phyloP scores from a whole-genome alignment of 2,888 invertebrate genomes.

The Megastigmus dorsalis region DNA sequence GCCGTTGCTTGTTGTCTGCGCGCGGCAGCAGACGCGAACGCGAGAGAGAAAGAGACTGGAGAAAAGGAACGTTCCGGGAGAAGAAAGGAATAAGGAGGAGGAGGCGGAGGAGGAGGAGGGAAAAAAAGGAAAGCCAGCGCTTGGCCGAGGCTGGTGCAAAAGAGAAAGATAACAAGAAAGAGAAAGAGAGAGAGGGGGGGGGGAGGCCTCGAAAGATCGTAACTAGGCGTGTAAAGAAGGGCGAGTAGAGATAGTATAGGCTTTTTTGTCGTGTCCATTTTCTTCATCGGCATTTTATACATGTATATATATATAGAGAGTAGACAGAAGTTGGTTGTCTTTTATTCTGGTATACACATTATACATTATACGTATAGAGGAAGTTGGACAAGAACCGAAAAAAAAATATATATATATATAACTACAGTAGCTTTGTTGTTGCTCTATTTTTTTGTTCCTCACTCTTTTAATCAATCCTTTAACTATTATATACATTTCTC shows the following conservation, averaged over 20 bases:
- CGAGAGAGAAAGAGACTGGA: conserved; percentile 12
- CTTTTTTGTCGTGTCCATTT: conserved; percentile 37
- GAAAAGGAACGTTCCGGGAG: conserved; percentile 21
- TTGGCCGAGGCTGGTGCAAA: not conserved
- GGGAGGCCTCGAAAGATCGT: conserved; percentile 38
- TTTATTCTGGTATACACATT: no score
- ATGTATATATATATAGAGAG: conserved; percentile 17
- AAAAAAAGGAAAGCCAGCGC: not conserved
- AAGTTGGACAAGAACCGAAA: conserved; percentile 13
- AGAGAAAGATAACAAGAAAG: conserved; percentile 36
- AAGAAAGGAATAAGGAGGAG: conserved; percentile 26
- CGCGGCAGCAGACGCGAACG: not conserved
- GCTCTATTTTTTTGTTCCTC: conserved; percentile 31
- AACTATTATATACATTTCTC: conserved; percentile 3
- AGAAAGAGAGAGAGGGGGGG: conserved; percentile 12
- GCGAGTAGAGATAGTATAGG: conserved; percentile 50
- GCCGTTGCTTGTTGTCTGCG: conserved; percentile 39
- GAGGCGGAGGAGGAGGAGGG: not conserved
- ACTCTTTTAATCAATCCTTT: conserved; percentile 31
- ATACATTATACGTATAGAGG: no score
- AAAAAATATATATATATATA: no score
- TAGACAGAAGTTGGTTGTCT: conserved; percentile 12
- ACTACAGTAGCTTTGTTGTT: conserved; percentile 48
- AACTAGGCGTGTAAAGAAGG: conserved; percentile 49
- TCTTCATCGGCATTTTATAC: conserved; percentile 26